Evolutionary conservation across 2,888 invertebrate genomes (phyloP), one percentile per base, ranked within the genome.

Genomic region (Philopedon plagiatum): DNA sequence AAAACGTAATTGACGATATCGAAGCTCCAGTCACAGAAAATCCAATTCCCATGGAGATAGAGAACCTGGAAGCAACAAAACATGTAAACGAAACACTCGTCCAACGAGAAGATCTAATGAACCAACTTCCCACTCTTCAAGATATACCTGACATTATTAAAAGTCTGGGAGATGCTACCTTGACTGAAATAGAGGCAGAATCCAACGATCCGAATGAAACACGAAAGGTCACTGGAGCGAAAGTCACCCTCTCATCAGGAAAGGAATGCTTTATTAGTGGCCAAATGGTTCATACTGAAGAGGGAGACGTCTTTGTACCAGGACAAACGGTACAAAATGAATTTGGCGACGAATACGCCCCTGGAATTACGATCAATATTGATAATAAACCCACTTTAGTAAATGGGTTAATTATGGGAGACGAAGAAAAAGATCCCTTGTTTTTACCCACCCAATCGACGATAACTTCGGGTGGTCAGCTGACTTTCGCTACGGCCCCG

Each of bases 241-340:
- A 81, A 76, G 81, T 86, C 1, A 82, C 87, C 37, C 81, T 93
- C 63, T 89, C 91, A 70, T 90, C 91, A 67, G 89, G 91, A 60
- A 91, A 91, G 79, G 91, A 91, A 80, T 90, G 89, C 77, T 93
- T 93, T 82, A 84, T 94, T 51, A 89, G 91, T 1, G 93, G 94
- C 0, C 92, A 93, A 85, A 90, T 91, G 78, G 85, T 94, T 1
- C 89, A 90, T 74, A 92, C 92, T 0, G 91, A 92, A 56, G 88
- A 88, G 67, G 93, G 93, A 1, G 89, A 90, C 32, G 85, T 91
- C 49, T 94, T 94, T 81, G 90, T 93, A 11, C 93, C 94, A 0
- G 94, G 94, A 2, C 93, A 93, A 84, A 92, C 93, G 0, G 86
- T 93, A 5, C 88, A 90, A 76, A 93, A 92, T 2, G 90, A 91